Base-by-base conservation (phyloP, 1,140 invertebrate species). In the Forficula auricularia region DNA sequence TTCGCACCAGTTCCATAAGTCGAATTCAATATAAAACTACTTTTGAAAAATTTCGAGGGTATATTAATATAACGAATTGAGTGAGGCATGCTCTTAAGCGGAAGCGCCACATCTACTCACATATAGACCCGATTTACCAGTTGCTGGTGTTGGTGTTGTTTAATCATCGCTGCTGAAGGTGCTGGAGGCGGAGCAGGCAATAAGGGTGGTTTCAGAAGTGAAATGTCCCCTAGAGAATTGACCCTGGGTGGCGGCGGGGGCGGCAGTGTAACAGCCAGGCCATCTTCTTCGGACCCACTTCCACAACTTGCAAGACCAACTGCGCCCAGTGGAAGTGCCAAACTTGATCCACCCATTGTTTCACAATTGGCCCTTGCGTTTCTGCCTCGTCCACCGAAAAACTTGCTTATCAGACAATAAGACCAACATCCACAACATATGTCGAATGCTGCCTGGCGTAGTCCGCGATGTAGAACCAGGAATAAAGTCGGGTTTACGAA, bases 401-500 rank as follows among this genome's bases (percentile, higher is more conserved):
- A 10, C 10, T 10, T 4, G 4, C 22, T 10, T 10, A 27, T 6
- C 10, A 10, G 4, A 27, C 70, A 71, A 50, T 70, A 65, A 42
- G 73, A 67, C 53, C 73, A 73, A 55, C 76, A 80, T 3, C 74
- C 72, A 55, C 77, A 82, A 63, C 78, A 81, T 7, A 80, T 59
- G 50, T 80, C 75, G 6, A 75, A 60, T 16, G 73, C 71, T 0
- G 79, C 79, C 30, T 73, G 66, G 7, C 80, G 64, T n/a, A 83
- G 60, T 2, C 78, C 78, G 19, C 74, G 68, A 55, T 88, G 82
- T 19, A 89, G 65, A 16, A 78, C 72, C 48, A 88, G 65, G 57
- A 88, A 84, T 33, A 88, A 62, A 7, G 78, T 73, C 1, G 83
- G 83, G 57, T 87, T 87, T 35, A 86, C 78, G 51, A 84, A 84